Conservation (phyloP, 2,113 vertebrate species). For the Anhinga anhinga region DNA sequence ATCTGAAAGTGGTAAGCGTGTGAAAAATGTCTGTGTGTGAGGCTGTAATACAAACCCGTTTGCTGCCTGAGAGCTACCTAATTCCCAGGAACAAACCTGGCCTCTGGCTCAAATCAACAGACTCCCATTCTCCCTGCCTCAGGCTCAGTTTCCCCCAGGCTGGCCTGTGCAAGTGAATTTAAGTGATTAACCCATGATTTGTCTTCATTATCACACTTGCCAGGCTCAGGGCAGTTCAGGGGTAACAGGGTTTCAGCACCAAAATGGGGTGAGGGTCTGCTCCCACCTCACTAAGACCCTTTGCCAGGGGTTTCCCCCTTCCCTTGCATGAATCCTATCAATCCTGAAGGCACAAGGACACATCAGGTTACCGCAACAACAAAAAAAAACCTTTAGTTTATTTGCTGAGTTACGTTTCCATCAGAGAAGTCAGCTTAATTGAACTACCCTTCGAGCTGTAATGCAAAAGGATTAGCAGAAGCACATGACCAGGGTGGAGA, state of each 20-base stretch:
- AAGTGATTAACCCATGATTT: conserved; percentile 3
- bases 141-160: neutral
- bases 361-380: neutral
- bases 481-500: neutral
- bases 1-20: neutral
- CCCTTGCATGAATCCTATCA: neutral
- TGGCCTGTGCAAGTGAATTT: neutral
- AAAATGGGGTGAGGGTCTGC: neutral
- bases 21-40: neutral
- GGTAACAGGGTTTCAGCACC: neutral
- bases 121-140: neutral
- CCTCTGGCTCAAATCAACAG: neutral
- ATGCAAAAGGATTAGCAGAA: neutral
- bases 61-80: neutral
- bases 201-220: neutral
- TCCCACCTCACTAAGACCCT: neutral
- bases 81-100: neutral
- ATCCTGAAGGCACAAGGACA: neutral
- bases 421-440: neutral
- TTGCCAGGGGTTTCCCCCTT: neutral
- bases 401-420: neutral
- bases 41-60: neutral
- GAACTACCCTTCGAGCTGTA: neutral
- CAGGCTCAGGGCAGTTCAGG: neutral
- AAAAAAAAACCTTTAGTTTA: neutral